Base-by-base conservation (phyloP, 1,140 invertebrate genomes). In the Heliconius congener region DNA sequence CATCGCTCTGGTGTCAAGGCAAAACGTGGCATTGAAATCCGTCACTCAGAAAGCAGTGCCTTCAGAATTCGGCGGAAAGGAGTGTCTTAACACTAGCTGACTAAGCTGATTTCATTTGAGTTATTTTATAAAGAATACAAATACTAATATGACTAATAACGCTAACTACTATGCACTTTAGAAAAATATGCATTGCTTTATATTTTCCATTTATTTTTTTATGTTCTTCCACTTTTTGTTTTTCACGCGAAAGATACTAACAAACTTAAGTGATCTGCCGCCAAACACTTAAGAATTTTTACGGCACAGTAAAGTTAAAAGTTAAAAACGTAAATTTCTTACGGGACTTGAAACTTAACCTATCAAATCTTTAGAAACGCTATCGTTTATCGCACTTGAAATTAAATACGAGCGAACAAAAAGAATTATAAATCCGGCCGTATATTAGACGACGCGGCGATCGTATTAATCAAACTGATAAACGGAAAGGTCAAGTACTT, bases 401-500 rank as follows among this genome's bases (percentile, higher is more conserved):
- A 78, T 55, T 76, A 73, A 81, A 75, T 74, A 77, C 57, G 37
- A 46, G 42, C 73, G 27, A 74, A 82, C 37, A 81, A 70, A 76
- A 81, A 74, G 76, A 73, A 78, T 81, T 83, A 83, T 81, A 83
- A 81, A 85, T 73, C 78, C 76, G 76, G 82, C 77, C 78, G 81
- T 77, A 83, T 77, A 83, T 87, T 85, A 85, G 81, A 83, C 78
- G 76, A 81, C 82, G 77, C 80, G 80, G 81, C 82, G 82, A 83
- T 83, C 84, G 77, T 85, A 88, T 87, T 87, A 82, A 87, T 88
- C 87, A 85, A 86, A 83, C 80, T 86, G 86, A 88, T 88, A 88
- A 85, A 86, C 82, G 79, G 80, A 85, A 87, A 87, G 87, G 86
- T 87, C 85, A 85, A 84, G 85, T 86, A 85, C 82, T 82, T 84